phyloP scores from a whole-genome alignment of 2,797 vertebrate genomes.

The Hoplostethus atlanticus region DNA sequence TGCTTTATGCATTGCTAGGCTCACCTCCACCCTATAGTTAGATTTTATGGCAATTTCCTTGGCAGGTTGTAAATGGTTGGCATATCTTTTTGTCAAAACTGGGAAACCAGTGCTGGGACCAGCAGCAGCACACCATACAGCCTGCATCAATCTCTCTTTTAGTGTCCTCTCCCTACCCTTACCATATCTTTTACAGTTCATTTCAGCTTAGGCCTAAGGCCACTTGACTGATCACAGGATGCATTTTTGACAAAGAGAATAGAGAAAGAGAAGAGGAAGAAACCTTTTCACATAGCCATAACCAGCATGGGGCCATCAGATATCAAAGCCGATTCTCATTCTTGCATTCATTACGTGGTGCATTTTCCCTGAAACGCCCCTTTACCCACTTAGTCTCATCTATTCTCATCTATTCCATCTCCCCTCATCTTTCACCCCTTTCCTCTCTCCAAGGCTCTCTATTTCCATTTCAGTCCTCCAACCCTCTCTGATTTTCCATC shows the following conservation, averaged over 20 bases:
- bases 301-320: slow-evolving; percentile 23
- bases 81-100: slow-evolving; percentile 11
- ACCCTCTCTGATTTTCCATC: slow-evolving; percentile 32
- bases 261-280: slow-evolving; percentile 18
- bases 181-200: slow-evolving; percentile 53
- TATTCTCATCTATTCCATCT: slow-evolving; percentile 50
- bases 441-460: slow-evolving; percentile 27
- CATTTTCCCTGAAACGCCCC: slow-evolving; percentile 43
- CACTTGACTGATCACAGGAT: slow-evolving; percentile 32
- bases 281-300: slow-evolving; percentile 27
- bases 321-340: slow-evolving; percentile 23
- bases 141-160: slow-evolving; percentile 59
- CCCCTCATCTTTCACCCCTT: slow-evolving; percentile 43
- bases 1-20: slow-evolving; percentile 19
- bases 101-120: slow-evolving; percentile 20
- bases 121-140: slow-evolving; percentile 32
- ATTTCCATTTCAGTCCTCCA: slow-evolving; percentile 32
- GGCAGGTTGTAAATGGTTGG: not conserved
- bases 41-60: not conserved
- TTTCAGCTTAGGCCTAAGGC: slow-evolving; percentile 58
- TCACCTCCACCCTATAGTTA: slow-evolving; percentile 1
- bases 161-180: slow-evolving; percentile 39
- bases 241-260: slow-evolving; percentile 32
- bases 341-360: slow-evolving; percentile 39
- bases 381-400: slow-evolving; percentile 57